These are phyloP conservation scores for Microdon myrmicae DNA, from an alignment of 2,888 invertebrate genomes.

Conservation along the genomic window DNA sequence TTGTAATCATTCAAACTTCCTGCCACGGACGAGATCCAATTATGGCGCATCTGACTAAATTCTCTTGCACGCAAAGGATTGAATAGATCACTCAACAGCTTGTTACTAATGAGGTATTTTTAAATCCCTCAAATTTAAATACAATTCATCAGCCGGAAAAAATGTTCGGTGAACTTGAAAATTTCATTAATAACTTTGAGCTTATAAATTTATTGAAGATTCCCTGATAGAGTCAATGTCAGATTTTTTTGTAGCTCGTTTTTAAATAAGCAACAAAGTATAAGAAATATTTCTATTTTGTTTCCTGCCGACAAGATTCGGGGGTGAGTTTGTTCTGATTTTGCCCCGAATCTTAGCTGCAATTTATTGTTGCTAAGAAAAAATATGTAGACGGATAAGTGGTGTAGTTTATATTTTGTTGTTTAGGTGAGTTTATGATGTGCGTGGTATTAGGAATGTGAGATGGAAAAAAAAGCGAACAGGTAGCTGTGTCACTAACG, in stretches of 20 bases:
- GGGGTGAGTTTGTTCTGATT: slow-evolving; percentile 20
- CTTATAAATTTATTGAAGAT: slow-evolving; percentile 35
- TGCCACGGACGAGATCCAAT: too few species aligned
- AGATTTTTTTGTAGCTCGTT: background rate
- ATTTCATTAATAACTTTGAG: slow-evolving; percentile 23
- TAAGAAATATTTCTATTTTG: slow-evolving; percentile 20
- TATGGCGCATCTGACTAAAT: too few species aligned
- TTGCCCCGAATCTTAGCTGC: slow-evolving; percentile 16
- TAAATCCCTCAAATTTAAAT: slow-evolving; percentile 9
- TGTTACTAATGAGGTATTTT: too few species aligned
- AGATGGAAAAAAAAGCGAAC: too few species aligned
- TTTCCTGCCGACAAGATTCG: slow-evolving; percentile 17
- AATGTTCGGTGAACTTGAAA: slow-evolving; percentile 1
- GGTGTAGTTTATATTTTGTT: too few species aligned
- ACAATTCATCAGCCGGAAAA: slow-evolving; percentile 3
- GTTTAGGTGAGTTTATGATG: too few species aligned
- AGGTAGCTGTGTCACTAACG: too few species aligned
- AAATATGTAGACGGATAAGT: slow-evolving; percentile 2
- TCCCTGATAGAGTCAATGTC: slow-evolving; percentile 20
- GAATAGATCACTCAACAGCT: too few species aligned
- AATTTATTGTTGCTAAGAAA: slow-evolving; percentile 22
- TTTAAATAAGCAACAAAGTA: background rate
- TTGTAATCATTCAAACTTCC: too few species aligned
- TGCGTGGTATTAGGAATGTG: too few species aligned
- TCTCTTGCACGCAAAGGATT: too few species aligned